phyloP scores from a whole-genome alignment of 1,140 invertebrate species.

The Gyrodactylus bullatarudis region DNA sequence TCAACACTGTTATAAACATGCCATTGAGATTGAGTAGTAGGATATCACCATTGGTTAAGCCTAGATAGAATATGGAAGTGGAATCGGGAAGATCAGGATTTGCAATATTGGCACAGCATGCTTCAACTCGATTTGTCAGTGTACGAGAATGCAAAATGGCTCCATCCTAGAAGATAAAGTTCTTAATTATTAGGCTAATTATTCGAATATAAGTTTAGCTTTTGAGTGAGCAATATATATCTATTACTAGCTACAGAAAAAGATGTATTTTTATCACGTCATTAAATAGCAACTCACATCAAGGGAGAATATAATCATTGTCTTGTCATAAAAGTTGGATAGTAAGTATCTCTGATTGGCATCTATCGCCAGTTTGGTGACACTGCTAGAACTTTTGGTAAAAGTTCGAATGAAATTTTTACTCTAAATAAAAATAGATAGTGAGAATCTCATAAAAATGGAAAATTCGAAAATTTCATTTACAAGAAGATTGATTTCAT shows the following conservation, averaged over 20 bases:
- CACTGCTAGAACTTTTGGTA: neutral
- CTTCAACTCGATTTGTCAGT: neutral
- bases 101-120: neutral
- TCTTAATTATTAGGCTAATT: neutral
- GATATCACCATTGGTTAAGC: neutral
- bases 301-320: neutral
- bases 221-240: too few relatives aligned
- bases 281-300: too few relatives aligned
- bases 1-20: neutral
- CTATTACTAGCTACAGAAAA: too few relatives aligned
- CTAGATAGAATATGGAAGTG: neutral
- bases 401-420: neutral
- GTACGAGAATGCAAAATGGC: neutral
- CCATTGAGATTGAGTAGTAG: neutral
- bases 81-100: neutral
- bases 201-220: neutral
- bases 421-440: neutral
- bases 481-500: neutral
- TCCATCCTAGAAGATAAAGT: neutral
- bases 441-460: neutral
- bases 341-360: neutral
- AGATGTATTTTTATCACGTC: too few relatives aligned
- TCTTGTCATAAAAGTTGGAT: neutral
- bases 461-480: neutral
- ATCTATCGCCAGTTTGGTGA: neutral